phyloP scores from a whole-genome alignment of 1,140 invertebrate species.

The Trichonephila clavata region DNA sequence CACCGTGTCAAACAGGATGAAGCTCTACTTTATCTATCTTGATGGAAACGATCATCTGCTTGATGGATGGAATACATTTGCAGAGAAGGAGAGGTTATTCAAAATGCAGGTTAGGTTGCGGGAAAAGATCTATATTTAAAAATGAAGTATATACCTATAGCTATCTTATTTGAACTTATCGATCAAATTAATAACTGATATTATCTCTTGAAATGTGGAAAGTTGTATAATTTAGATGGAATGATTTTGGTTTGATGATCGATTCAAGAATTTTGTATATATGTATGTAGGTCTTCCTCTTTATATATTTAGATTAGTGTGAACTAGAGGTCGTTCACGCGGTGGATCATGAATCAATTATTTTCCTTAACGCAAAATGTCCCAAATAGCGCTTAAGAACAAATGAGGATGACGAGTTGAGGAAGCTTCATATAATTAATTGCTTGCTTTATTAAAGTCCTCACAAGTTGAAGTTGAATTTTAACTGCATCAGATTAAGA shows the following conservation, averaged over 20 bases:
- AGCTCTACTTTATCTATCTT: background rate
- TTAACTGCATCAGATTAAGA: too few relatives aligned
- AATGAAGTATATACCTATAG: background rate
- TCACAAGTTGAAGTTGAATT: too few relatives aligned
- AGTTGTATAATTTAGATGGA: background rate
- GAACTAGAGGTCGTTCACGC: too few relatives aligned
- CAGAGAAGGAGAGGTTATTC: background rate
- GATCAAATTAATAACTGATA: background rate
- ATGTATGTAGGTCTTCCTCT: too few relatives aligned
- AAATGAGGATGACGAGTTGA: too few relatives aligned
- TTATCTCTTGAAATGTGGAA: background rate
- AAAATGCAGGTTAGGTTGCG: background rate
- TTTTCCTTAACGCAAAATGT: too few relatives aligned
- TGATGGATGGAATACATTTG: background rate
- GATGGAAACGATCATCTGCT: background rate
- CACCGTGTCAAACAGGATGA: constrained; percentile 27
- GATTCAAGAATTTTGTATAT: too few relatives aligned
- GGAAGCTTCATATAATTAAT: too few relatives aligned
- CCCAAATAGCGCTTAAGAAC: too few relatives aligned
- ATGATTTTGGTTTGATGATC: background rate
- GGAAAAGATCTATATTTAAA: background rate
- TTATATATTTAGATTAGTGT: too few relatives aligned
- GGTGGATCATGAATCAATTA: too few relatives aligned
- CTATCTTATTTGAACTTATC: background rate
- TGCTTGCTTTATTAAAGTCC: too few relatives aligned